phyloP scores from a whole-genome alignment of 2,113 vertebrate genomes.

The Bos javanicus region DNA sequence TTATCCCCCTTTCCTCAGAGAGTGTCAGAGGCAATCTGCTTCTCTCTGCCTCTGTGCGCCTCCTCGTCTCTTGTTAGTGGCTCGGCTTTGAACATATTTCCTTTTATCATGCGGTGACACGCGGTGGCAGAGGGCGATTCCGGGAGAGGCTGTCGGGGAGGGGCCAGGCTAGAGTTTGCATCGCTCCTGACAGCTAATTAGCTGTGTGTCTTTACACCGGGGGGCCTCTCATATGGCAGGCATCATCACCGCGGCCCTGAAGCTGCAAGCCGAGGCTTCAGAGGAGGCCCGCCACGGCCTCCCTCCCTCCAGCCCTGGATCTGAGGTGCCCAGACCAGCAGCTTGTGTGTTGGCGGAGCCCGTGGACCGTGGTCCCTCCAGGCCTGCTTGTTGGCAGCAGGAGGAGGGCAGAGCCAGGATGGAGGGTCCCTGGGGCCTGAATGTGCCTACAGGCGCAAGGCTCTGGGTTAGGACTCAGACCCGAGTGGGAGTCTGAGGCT shows the following conservation, averaged over 20 bases:
- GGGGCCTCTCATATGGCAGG: conserved; percentile 3
- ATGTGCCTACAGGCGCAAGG: fast-evolving
- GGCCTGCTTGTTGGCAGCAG: background rate
- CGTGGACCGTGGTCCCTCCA: fast-evolving
- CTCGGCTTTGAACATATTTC: conserved; percentile 61
- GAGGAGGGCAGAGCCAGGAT: background rate
- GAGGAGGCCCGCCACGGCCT: background rate
- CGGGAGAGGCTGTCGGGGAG: conserved; percentile 39
- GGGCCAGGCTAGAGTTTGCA: background rate
- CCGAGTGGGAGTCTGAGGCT: background rate
- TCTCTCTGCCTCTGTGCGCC: background rate
- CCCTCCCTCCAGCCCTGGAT: background rate
- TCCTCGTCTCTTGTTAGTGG: conserved; percentile 46
- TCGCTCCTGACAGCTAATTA: conserved; percentile 69
- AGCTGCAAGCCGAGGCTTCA: background rate
- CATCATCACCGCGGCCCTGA: background rate
- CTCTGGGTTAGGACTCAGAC: background rate
- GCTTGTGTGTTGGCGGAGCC: background rate
- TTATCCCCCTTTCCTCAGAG: background rate
- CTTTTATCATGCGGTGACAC: conserved; percentile 59
- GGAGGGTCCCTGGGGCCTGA: background rate
- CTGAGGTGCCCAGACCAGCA: background rate
- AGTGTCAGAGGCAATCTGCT: conserved; percentile 39
- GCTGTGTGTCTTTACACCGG: conserved; percentile 13
- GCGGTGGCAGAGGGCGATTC: conserved; percentile 58